Conservation (phyloP, 2,113 vertebrate species). For the Lepus americanus region DNA sequence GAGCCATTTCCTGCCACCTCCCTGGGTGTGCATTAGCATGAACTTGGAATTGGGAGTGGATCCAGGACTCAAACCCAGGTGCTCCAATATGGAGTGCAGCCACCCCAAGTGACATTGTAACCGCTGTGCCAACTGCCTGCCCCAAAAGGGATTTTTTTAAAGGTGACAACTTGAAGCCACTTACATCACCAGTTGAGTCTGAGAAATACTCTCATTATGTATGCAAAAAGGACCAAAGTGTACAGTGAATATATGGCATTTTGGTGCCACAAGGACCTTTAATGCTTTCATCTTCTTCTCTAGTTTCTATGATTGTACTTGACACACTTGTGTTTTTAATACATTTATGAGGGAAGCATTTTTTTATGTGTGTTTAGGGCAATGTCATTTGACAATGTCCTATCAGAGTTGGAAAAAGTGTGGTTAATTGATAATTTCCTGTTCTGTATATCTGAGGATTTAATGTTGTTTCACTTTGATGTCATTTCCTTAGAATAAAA, state of each 20-base stretch:
- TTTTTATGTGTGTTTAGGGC: neutral
- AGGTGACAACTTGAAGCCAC: neutral
- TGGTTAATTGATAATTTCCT: neutral
- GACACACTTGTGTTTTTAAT: neutral
- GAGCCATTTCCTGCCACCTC: no score
- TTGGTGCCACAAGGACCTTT: neutral
- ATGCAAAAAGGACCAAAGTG: neutral
- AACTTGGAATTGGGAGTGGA: no score
- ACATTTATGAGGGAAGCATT: neutral
- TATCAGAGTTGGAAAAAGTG: neutral
- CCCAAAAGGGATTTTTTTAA: neutral
- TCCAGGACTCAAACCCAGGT: no score
- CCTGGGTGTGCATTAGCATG: no score
- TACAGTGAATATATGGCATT: neutral
- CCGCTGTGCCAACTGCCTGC: no score
- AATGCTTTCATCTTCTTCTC: neutral
- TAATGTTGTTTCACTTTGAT: conserved; percentile 28
- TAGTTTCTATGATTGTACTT: conserved; percentile 29
- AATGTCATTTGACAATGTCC: neutral
- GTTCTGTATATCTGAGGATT: neutral
- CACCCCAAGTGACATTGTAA: no score
- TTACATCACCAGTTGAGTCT: neutral
- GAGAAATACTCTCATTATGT: neutral
- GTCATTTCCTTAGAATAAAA: conserved; percentile 40
- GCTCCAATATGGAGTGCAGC: no score